These are phyloP conservation scores for Lottia scabra DNA, from an alignment of 2,888 invertebrate genomes.

Conservation along the genomic window DNA sequence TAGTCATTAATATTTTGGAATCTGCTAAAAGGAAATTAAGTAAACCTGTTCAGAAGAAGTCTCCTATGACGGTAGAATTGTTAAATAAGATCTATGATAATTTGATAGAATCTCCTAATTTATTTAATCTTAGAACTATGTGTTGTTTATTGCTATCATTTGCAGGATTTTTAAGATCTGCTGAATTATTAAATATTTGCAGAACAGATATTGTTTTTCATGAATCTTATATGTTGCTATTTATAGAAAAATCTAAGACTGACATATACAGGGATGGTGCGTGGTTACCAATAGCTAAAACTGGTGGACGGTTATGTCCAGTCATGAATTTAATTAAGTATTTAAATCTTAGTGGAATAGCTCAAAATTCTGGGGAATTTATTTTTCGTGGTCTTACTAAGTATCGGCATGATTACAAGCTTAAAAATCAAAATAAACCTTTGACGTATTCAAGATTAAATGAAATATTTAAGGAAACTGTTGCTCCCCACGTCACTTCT, in stretches of 20 bases:
- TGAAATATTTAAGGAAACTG: too few relatives aligned
- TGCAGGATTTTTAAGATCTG: neutral
- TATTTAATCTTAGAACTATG: neutral
- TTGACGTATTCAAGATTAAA: too few relatives aligned
- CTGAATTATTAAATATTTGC: neutral
- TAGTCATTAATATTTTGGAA: constrained; percentile 12
- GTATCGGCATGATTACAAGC: too few relatives aligned
- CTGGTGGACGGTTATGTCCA: neutral
- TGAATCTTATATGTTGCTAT: neutral
- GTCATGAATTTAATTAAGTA: neutral
- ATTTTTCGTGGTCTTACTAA: neutral
- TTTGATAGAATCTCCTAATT: too few relatives aligned
- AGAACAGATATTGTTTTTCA: neutral
- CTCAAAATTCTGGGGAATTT: neutral
- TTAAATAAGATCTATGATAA: neutral
- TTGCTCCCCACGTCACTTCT: neutral
- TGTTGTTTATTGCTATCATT: neutral
- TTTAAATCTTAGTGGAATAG: neutral
- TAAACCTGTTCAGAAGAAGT: constrained; percentile 10
- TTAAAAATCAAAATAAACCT: too few relatives aligned
- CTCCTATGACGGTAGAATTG: constrained; percentile 11
- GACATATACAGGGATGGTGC: constrained; percentile 5
- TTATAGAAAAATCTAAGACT: neutral
- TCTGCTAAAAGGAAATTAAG: constrained; percentile 10
- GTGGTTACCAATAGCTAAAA: neutral